Conservation (phyloP, 2,888 invertebrate genomes). For the Acrobasis repandana region DNA sequence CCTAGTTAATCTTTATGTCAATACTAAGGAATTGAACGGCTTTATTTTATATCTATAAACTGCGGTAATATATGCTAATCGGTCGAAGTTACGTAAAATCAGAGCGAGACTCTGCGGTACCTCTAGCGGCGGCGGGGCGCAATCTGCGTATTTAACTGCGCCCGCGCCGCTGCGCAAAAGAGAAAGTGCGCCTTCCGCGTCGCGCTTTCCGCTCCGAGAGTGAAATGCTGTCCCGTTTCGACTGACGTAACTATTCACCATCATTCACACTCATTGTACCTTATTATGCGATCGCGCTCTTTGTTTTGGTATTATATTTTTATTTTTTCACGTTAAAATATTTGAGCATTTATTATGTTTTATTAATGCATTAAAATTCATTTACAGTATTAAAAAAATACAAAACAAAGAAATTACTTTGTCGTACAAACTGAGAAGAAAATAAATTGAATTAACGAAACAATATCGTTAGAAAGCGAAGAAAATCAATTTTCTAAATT, state of each 20-base stretch:
- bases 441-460: too few relatives aligned
- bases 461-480: too few relatives aligned
- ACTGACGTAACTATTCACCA: slow-evolving; percentile 68
- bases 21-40: background rate
- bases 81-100: slow-evolving; percentile 34
- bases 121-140: slow-evolving; percentile 40
- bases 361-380: too few relatives aligned
- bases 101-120: slow-evolving; percentile 40
- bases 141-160: slow-evolving; percentile 54
- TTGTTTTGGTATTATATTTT: slow-evolving; percentile 18
- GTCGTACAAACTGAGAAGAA: too few relatives aligned
- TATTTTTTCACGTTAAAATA: slow-evolving; percentile 1
- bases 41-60: background rate
- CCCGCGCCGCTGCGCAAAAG: slow-evolving; percentile 67
- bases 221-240: slow-evolving; percentile 80
- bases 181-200: slow-evolving; percentile 81
- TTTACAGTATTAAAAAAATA: too few relatives aligned
- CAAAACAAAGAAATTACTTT: too few relatives aligned
- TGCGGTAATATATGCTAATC: background rate
- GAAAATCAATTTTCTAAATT: too few relatives aligned
- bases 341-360: background rate
- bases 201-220: slow-evolving; percentile 79
- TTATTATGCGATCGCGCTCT: slow-evolving; percentile 23
- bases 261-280: slow-evolving; percentile 38
- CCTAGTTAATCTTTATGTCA: background rate